phyloP scores from a whole-genome alignment of 23 tunicate species.

The Phallusia fumigata region DNA sequence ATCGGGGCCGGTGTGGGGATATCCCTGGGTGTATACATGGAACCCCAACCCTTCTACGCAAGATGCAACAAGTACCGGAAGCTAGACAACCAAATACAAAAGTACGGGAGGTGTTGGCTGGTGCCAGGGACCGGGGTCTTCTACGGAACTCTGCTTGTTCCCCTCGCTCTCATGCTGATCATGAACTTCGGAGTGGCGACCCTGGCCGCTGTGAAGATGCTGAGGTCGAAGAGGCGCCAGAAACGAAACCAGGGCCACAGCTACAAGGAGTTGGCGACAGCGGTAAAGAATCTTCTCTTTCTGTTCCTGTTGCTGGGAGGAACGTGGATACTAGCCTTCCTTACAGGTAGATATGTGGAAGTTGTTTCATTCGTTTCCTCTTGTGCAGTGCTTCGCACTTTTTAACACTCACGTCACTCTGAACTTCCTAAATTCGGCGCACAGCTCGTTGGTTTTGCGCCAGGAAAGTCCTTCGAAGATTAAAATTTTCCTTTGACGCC shows the following conservation, averaged over 20 bases:
- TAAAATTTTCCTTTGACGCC: no score
- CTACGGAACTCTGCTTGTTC: neutral
- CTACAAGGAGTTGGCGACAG: neutral
- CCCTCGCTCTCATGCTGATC: neutral
- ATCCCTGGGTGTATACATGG: neutral
- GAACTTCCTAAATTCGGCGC: no score
- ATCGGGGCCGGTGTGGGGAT: neutral
- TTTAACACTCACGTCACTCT: no score
- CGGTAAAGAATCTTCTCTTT: neutral
- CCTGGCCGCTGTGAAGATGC: neutral
- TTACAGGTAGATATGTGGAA: neutral
- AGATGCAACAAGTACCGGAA: neutral
- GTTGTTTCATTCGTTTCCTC: no score
- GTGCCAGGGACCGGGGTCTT: neutral
- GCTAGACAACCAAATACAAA: neutral
- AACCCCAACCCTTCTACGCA: neutral
- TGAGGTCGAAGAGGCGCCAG: neutral
- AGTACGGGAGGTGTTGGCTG: neutral
- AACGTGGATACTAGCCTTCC: neutral
- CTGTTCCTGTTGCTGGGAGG: neutral
- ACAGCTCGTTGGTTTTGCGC: no score
- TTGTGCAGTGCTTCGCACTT: no score
- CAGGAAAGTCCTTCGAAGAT: no score
- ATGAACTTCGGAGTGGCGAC: neutral
- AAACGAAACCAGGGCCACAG: neutral